Percentiles rank a stretch among this genome's conserved stretches.
Evolutionary conservation across 1,140 invertebrate species (phyloP).

Genomic region (Caerostris darwini): DNA sequence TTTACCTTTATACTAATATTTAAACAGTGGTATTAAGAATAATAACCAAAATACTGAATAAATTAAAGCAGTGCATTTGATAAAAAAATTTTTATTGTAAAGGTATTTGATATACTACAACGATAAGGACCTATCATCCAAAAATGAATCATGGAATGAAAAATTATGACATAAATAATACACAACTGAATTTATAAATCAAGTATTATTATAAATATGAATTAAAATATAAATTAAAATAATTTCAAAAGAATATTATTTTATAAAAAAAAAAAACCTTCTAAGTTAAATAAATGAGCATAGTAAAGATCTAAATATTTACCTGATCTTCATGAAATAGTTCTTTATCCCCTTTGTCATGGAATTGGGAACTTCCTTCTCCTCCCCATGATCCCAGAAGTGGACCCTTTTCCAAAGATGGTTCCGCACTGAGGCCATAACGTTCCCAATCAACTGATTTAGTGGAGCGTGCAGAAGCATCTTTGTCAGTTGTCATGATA

Average conservation of each 20-base stretch:
- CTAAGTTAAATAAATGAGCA: not conserved
- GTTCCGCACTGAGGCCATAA: conserved; percentile 72
- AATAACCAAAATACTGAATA: no score
- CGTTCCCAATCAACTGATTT: conserved; percentile 78
- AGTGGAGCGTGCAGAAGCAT: conserved; percentile 52
- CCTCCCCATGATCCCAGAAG: conserved; percentile 45
- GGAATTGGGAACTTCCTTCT: conserved; percentile 57
- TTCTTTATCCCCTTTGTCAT: conserved; percentile 65
- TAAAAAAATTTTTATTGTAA: no score
- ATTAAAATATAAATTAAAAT: not conserved
- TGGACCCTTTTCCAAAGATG: conserved; percentile 41
- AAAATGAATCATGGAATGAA: no score
- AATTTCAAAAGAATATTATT: not conserved
- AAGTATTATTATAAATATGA: no score
- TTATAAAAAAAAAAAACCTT: not conserved
- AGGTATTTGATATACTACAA: no score
- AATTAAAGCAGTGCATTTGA: no score
- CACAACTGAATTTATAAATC: no score
- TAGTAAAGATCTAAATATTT: not conserved
- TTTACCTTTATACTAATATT: no score
- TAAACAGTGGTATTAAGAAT: no score
- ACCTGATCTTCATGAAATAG: conserved; percentile 79
- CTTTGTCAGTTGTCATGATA: conserved; percentile 73
- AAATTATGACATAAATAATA: no score
- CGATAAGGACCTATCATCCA: no score